Base-by-base conservation (phyloP, 2,113 vertebrate species). In the Microcebus ravelobensis region DNA sequence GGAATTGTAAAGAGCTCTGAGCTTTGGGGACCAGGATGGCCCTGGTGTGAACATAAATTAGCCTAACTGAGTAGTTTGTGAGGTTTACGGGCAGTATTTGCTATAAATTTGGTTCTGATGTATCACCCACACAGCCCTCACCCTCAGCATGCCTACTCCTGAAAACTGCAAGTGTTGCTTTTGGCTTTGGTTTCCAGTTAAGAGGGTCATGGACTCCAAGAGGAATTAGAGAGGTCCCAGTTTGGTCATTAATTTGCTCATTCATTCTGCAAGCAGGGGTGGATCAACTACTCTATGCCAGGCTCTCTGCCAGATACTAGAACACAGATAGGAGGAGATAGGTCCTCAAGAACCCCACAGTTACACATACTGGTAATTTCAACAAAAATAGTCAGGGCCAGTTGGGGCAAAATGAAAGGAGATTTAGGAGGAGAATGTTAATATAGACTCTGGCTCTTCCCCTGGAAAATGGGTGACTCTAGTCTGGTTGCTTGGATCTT, bases 1-100 rank as follows among this genome's bases (percentile, higher is more conserved):
- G 87, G 96, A 95, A 97, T 95, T 93, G 83, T 97, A 97, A 97
- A 97, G 95, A 92, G 91, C 97, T 97, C 94, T 97, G 97, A 95
- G 96, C 96, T 96, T 96, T 96, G 45, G 91, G 91, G 96, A 39
- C 95, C 70, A 67, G 91, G 76, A 82, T 3, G 25, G 93, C 79
- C 50, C 91, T 93, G 73, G 92, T 96, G 74, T 96, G 89, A 90
- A 91, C 95, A 93, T 97, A 98, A 97, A 98, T 97, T 97, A 97
- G 93, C 96, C 79, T 97, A 96, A 97, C 93, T 71, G 94, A 94
- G 80, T 93, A 92, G 91, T 76, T 94, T 79, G 65, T 85, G 95
- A 93, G 96, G 83, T 97, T 97, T 97, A 96, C 95, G 94, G 55
- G 52, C 79, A 91, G 88, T 84, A 20, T 87, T 93, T 93, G 96